Base-by-base conservation (phyloP, 2,113 vertebrate species). In the Crotophaga sulcirostris region DNA sequence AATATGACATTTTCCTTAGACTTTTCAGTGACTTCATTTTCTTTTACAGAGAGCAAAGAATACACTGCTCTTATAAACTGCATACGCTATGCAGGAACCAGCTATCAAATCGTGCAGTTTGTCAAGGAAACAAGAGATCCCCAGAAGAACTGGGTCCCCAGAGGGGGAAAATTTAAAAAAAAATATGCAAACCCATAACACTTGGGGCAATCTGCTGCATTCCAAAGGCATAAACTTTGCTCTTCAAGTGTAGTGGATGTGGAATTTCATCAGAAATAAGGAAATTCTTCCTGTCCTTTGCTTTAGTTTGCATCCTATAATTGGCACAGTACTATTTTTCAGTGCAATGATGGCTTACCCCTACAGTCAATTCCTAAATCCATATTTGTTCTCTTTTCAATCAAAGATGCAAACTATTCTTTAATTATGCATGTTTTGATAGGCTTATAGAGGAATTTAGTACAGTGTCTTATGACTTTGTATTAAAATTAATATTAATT, bases 201-300 rank as follows among this genome's bases (percentile, higher is more conserved):
- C 47, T n/a, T 31, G 60, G 83, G 86, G 54, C 44, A 92, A 45
- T 90, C 60, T 90, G 69, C 66, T 76, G 76, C 83, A 93, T 93
- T 94, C 88, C 93, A 90, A 88, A 92, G 44, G 44, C 68, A 66
- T 92, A 51, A 93, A 93, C 83, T 93, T 96, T 96, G 69, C 80
- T 96, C 60, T 75, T 60, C n/a, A 72, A 75, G n/a, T 42, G 33
- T 44, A 33, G 25, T 10, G 9, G 40, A 85, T 54, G 26, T 51
- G n/a, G 62, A 92, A 87, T 89, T 78, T 78, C 2, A 87, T 64
- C 58, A 58, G 54, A 60, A 82, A 51, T 70, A 89, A 84, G 20
- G 73, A 78, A 29, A 5, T 81, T 68, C 31, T 84, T 92, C 36
- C 64, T 78, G 47, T 64, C 25, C n/a, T 72, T 88, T 68, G 13